Conservation (phyloP, 2,113 vertebrate species). For the Nematolebias whitei region DNA sequence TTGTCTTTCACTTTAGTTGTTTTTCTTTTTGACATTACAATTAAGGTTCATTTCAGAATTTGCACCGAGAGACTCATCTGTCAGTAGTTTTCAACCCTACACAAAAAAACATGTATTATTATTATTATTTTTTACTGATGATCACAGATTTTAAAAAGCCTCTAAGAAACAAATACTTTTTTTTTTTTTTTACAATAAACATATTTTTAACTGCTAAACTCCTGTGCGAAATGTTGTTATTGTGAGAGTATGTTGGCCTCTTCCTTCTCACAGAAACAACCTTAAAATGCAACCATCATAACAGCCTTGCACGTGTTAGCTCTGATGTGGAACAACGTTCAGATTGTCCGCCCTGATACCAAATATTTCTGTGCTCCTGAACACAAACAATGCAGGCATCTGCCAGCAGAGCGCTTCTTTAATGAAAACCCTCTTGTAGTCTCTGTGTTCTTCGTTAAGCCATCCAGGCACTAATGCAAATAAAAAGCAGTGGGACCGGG, state of each 20-base stretch:
- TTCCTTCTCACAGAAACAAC: background rate
- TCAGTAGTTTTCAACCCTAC: background rate
- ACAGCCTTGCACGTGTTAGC: conserved; percentile 41
- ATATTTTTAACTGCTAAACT: background rate
- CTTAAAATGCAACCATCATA: conserved; percentile 39
- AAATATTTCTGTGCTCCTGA: conserved; percentile 64
- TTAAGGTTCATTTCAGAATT: background rate
- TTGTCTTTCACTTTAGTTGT: conserved; percentile 5
- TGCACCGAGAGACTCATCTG: background rate
- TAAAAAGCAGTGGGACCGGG: conserved; percentile 57
- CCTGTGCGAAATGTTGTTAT: background rate
- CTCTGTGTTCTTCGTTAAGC: conserved; percentile 49
- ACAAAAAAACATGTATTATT: background rate
- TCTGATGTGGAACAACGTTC: conserved; percentile 40
- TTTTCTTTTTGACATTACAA: background rate
- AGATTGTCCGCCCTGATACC: conserved; percentile 43
- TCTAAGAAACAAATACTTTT: conserved; percentile 1
- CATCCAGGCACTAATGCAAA: conserved; percentile 72
- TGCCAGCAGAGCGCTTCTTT: conserved; percentile 44
- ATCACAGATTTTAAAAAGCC: background rate
- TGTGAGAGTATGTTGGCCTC: background rate
- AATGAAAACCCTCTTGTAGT: conserved; percentile 47
- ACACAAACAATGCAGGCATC: conserved; percentile 67
- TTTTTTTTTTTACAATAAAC: background rate
- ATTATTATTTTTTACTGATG: background rate